phyloP scores from a whole-genome alignment of 2,888 invertebrate genomes.

The Esperia sulphurella region DNA sequence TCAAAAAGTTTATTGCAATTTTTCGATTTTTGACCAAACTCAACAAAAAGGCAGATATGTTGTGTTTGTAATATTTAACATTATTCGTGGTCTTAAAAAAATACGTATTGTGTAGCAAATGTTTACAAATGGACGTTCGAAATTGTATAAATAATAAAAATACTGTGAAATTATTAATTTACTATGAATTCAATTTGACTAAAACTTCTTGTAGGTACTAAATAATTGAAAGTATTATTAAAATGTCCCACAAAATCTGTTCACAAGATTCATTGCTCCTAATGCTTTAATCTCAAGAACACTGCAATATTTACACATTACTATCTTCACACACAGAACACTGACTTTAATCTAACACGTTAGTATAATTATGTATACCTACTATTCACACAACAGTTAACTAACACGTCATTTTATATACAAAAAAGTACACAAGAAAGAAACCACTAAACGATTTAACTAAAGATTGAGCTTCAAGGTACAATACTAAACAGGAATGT shows the following conservation, averaged over 20 bases:
- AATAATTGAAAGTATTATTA: neutral
- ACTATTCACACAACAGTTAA: conserved; percentile 73
- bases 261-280: neutral
- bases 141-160: no score
- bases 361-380: conserved; percentile 49
- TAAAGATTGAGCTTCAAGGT: neutral
- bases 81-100: no score
- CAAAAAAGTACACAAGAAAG: conserved; percentile 1
- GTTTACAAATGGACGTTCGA: no score
- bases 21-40: no score
- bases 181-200: no score
- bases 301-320: conserved; percentile 47
- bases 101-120: no score
- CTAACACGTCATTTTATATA: conserved; percentile 59
- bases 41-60: no score
- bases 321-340: conserved; percentile 76
- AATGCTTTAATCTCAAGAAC: neutral
- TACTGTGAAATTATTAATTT: no score
- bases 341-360: conserved; percentile 32
- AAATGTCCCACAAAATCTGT: neutral
- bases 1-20: no score
- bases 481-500: no score
- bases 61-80: neutral
- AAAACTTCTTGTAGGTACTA: no score
- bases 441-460: neutral